phyloP scores from a whole-genome alignment of 2,113 vertebrate genomes.

The Myrmophylax atrothorax region DNA sequence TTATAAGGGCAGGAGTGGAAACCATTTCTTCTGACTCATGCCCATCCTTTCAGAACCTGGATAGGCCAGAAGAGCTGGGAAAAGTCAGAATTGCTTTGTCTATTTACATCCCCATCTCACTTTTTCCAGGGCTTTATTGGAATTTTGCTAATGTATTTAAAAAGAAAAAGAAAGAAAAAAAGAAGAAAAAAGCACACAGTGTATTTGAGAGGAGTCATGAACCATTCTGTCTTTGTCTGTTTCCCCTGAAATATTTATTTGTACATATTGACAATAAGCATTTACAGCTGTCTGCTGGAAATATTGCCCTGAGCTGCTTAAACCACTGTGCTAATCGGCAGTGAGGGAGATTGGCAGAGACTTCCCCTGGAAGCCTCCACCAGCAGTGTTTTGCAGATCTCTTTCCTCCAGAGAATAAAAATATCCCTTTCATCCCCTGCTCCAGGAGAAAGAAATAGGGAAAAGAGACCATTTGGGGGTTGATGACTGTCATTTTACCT shows the following conservation, averaged over 20 bases:
- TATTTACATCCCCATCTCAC: not conserved
- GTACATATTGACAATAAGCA: conserved; percentile 62
- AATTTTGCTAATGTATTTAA: not conserved
- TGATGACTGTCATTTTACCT: not conserved
- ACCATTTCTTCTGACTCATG: not conserved
- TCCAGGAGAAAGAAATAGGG: not conserved
- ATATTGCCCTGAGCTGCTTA: conserved; percentile 37
- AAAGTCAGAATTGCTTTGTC: not conserved
- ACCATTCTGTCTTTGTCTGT: not conserved
- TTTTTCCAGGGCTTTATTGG: not conserved
- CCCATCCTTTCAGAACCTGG: not conserved
- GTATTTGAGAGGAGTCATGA: conserved; percentile 2
- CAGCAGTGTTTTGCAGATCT: not conserved
- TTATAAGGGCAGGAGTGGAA: not conserved
- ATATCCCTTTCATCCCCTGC: not conserved
- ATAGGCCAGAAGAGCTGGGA: not conserved
- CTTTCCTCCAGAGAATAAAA: not conserved
- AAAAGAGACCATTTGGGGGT: not conserved
- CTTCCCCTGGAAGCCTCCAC: not conserved
- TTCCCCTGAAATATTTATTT: conserved; percentile 55
- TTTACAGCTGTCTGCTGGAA: conserved; percentile 40
- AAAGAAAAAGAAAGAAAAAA: not conserved
- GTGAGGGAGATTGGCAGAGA: not conserved
- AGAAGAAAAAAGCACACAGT: not conserved
- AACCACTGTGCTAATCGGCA: not conserved